Base-by-base conservation (phyloP, 2,113 vertebrate species). In the Psilopogon haemacephalus region DNA sequence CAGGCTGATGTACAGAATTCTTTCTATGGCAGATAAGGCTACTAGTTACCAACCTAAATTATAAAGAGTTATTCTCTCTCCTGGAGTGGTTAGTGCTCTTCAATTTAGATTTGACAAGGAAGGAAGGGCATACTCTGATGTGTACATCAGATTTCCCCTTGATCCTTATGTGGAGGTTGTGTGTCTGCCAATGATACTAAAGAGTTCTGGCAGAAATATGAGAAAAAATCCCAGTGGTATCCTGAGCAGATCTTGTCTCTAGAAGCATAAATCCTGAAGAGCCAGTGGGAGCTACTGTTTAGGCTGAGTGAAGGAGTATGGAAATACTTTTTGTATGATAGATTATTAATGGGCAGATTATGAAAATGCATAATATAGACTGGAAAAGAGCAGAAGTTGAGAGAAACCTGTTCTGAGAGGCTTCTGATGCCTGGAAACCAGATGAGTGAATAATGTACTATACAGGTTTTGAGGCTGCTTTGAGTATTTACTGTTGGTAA, bases 361-460 rank as follows among this genome's bases (percentile, higher is more conserved):
- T 58, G 73, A 63, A 77, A 68, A 58, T 32, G 16, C 9, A 15
- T 81, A 54, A 50, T 40, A 44, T 0, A 3, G 35, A 52, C 37
- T 38, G 40, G 46, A 33, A 59, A 86, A 38, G 37, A 82, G 64
- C 37, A 64, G 37, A 70, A 67, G 46, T 42, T 90, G 44, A 21
- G 67, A 72, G 84, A 88, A 90, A 76, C 63, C 74, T 89, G 55
- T 92, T 90, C 40, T 38, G 70, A 78, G 81, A 73, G 67, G 52
- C 63, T 93, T 95, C 70, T 78, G 59, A 40, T 89, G 67, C 68
- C 63, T 95, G 74, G 55, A 67, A 93, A 89, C 40, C 48, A 87
- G 58, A 46, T 58, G 80, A 72, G 70, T 40, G 37, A 95, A 67
- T 72, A 42, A 73, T 35, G 46, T 46, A 30, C 52, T 84, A 44